Conservation (phyloP, 2,113 vertebrate genomes). For the Macquaria australasica region DNA sequence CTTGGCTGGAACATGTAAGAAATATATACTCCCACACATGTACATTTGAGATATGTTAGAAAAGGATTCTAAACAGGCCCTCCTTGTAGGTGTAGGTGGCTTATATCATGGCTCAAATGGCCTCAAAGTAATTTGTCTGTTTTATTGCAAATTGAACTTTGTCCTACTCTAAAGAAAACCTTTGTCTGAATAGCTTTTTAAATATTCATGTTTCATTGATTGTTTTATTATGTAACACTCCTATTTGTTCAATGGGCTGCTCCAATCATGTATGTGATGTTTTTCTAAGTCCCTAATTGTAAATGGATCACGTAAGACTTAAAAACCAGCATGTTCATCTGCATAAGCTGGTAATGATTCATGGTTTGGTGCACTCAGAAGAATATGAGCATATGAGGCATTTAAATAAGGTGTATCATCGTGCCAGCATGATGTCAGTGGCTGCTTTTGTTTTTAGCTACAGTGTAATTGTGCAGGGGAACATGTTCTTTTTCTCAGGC, state of each 20-base stretch:
- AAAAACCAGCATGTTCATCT: slow-evolving; percentile 60
- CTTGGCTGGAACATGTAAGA: slow-evolving; percentile 72
- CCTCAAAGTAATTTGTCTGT: slow-evolving; percentile 45
- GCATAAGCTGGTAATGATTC: slow-evolving; percentile 71
- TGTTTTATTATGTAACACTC: slow-evolving; percentile 57
- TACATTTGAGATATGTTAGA: slow-evolving; percentile 64
- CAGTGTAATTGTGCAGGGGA: slow-evolving; percentile 36
- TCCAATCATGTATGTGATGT: slow-evolving; percentile 13
- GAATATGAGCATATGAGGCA: slow-evolving; percentile 28
- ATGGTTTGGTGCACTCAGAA: slow-evolving; percentile 34
- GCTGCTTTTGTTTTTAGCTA: slow-evolving; percentile 58
- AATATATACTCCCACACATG: slow-evolving; percentile 68
- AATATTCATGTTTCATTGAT: slow-evolving; percentile 62
- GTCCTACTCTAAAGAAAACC: slow-evolving; percentile 39
- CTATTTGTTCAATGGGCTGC: slow-evolving; percentile 48
- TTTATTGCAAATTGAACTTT: slow-evolving; percentile 56
- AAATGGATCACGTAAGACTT: slow-evolving; percentile 58
- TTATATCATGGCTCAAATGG: slow-evolving; percentile 46
- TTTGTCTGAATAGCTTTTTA: slow-evolving; percentile 30
- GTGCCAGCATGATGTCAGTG: slow-evolving; percentile 40
- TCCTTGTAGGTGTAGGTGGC: slow-evolving; percentile 56
- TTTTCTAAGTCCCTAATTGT: slow-evolving; percentile 35
- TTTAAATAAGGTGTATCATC: slow-evolving; percentile 51
- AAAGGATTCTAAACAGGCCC: slow-evolving; percentile 51
- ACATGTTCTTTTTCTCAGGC: slow-evolving; percentile 19